Percentiles rank a stretch among this genome's conserved stretches.
These are phyloP conservation scores for Hesperophylax magnus DNA, from an alignment of 1,140 invertebrate genomes.

Conservation along the genomic window DNA sequence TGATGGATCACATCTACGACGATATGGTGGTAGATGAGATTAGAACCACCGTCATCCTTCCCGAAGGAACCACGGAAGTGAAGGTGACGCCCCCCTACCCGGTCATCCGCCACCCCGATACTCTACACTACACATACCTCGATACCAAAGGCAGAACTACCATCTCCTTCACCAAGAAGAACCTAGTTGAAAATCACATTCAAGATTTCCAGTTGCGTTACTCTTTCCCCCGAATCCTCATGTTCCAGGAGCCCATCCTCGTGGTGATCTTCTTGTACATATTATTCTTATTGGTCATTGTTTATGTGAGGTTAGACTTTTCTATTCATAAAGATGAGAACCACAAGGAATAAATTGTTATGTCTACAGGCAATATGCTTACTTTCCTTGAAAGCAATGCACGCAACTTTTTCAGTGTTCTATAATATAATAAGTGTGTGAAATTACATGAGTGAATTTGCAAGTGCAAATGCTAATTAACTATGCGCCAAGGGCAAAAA, in stretches of 20 bases:
- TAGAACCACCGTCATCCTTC: conserved; percentile 93
- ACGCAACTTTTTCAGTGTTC: background rate
- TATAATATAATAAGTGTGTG: too few species aligned
- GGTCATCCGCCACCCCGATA: conserved; percentile 81
- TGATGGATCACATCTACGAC: conserved; percentile 97
- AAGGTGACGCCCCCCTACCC: conserved; percentile 88
- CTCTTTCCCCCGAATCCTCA: conserved; percentile 85
- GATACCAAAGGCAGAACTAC: conserved; percentile 95
- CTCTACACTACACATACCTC: conserved; percentile 93
- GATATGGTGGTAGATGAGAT: conserved; percentile 96
- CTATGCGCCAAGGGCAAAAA: too few species aligned
- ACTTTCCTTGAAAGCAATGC: background rate
- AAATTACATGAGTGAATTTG: too few species aligned
- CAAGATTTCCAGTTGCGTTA: conserved; percentile 92
- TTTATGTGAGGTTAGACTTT: conserved; percentile 97
- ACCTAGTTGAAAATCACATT: conserved; percentile 97
- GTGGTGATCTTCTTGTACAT: conserved; percentile 91
- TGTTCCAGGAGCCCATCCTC: conserved; percentile 94
- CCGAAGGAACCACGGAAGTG: conserved; percentile 91
- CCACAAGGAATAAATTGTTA: conserved; percentile 64
- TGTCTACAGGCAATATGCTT: conserved; percentile 14
- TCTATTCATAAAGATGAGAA: conserved; percentile 80
- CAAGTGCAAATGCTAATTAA: too few species aligned
- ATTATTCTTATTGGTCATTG: conserved; percentile 92
- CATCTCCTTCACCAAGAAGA: conserved; percentile 86